Percentiles rank a stretch among this genome's conserved stretches.
Evolutionary conservation across 2,888 invertebrate genomes (phyloP).

Genomic region (Tetramorium bicarinatum): DNA sequence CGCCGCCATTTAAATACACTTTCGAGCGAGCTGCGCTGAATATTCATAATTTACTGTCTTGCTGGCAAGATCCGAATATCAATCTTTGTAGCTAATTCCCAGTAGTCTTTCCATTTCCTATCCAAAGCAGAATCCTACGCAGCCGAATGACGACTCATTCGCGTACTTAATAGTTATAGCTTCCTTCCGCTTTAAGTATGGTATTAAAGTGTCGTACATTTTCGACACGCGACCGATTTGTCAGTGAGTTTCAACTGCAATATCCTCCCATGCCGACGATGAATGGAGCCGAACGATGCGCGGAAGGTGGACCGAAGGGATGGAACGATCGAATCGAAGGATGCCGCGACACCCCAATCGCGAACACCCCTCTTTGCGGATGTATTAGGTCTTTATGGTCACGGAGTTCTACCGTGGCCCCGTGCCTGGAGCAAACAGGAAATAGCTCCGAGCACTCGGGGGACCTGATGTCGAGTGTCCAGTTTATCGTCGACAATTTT

Average conservation of each 20-base stretch:
- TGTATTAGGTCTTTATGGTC: conserved; percentile 82
- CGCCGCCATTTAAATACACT: background rate
- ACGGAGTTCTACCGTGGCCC: conserved; percentile 68
- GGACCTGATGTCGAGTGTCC: conserved; percentile 70
- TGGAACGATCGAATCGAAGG: conserved; percentile 50
- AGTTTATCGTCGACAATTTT: conserved; percentile 80
- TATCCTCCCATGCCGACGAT: conserved; percentile 66
- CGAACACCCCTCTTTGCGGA: conserved; percentile 76
- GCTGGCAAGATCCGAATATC: background rate
- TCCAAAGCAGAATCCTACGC: background rate
- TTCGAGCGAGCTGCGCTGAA: background rate
- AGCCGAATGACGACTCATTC: conserved; percentile 28
- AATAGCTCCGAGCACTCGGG: conserved; percentile 78
- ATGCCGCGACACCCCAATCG: conserved; percentile 66
- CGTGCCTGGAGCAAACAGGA: conserved; percentile 78
- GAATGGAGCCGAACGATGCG: conserved; percentile 34
- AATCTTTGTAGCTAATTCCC: conserved; percentile 17
- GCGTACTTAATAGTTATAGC: conserved; percentile 57
- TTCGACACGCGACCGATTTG: conserved; percentile 84
- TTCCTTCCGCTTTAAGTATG: conserved; percentile 70
- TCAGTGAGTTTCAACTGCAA: conserved; percentile 72
- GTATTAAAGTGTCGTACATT: conserved; percentile 49
- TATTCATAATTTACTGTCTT: background rate
- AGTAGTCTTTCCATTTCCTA: background rate
- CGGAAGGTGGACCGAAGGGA: conserved; percentile 20